phyloP scores from a whole-genome alignment of 2,113 vertebrate genomes.

The Mola mola region DNA sequence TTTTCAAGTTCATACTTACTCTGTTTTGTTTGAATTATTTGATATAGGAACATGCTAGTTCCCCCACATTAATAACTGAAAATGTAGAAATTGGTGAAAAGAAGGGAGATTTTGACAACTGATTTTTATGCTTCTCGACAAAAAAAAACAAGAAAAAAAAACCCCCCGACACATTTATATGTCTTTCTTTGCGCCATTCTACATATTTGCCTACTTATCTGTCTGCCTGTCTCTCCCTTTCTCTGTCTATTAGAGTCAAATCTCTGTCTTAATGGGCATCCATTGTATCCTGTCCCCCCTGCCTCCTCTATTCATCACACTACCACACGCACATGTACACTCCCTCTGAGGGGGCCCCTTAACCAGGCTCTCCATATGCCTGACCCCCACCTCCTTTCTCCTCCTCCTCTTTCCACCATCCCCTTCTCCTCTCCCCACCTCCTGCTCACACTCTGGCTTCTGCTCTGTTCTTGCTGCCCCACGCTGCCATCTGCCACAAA shows the following conservation, averaged over 20 bases:
- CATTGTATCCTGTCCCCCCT: conserved; percentile 80
- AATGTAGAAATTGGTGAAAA: neutral
- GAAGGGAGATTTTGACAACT: conserved; percentile 11
- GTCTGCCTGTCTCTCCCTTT: too few relatives aligned
- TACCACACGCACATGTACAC: conserved; percentile 85
- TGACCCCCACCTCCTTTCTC: conserved; percentile 79
- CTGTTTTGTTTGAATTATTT: neutral
- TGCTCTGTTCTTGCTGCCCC: conserved; percentile 81
- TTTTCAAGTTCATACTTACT: neutral
- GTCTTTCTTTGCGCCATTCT: conserved; percentile 54
- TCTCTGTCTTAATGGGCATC: conserved; percentile 84
- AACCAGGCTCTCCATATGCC: conserved; percentile 99
- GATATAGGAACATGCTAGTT: neutral
- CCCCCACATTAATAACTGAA: neutral
- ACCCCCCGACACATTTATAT: too few relatives aligned
- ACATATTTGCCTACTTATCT: conserved; percentile 58
- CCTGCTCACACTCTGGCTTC: conserved; percentile 91
- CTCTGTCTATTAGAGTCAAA: conserved; percentile 81
- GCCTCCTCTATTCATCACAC: conserved; percentile 82
- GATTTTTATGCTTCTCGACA: conserved; percentile 7
- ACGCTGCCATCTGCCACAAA: conserved; percentile 95
- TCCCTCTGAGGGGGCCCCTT: conserved; percentile 93
- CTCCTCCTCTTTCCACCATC: conserved; percentile 65
- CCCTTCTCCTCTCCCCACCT: conserved; percentile 67
- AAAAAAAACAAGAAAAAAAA: conserved; percentile 19